Conservation (phyloP, 2,797 vertebrate genomes). For the Poecile montanus region DNA sequence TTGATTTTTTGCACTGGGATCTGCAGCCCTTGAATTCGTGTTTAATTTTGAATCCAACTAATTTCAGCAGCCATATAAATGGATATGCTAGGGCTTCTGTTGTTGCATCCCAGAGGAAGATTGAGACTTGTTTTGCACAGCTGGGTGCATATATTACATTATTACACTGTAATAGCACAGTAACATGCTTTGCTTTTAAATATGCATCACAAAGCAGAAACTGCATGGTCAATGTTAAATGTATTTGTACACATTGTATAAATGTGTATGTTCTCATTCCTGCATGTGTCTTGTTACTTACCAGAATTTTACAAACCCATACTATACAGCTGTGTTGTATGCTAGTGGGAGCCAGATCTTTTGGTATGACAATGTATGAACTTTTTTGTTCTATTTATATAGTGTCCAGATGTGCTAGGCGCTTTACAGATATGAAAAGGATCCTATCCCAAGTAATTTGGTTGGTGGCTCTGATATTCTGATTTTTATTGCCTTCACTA, state of each 20-base stretch:
- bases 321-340: slow-evolving; percentile 13
- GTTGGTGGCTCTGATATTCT: neutral
- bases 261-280: slow-evolving; percentile 67
- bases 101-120: neutral
- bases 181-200: slow-evolving; percentile 44
- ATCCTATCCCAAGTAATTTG: neutral
- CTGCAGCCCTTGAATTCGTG: neutral
- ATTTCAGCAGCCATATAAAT: neutral
- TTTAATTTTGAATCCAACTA: neutral
- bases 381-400: slow-evolving; percentile 62
- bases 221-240: slow-evolving; percentile 65
- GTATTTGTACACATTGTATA: slow-evolving; percentile 69
- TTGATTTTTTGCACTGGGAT: neutral
- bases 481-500: neutral
- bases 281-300: slow-evolving; percentile 63
- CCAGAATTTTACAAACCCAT: slow-evolving; percentile 13
- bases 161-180: neutral
- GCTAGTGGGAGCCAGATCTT: slow-evolving; percentile 25
- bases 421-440: slow-evolving; percentile 68
- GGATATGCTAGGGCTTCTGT: neutral
- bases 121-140: neutral
- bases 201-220: slow-evolving; percentile 37
- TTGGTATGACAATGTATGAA: slow-evolving; percentile 2
- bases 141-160: neutral
- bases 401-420: slow-evolving; percentile 65